These are phyloP conservation scores for Drosophila leontia DNA, from an alignment of 1,140 invertebrate genomes.

Conservation along the genomic window DNA sequence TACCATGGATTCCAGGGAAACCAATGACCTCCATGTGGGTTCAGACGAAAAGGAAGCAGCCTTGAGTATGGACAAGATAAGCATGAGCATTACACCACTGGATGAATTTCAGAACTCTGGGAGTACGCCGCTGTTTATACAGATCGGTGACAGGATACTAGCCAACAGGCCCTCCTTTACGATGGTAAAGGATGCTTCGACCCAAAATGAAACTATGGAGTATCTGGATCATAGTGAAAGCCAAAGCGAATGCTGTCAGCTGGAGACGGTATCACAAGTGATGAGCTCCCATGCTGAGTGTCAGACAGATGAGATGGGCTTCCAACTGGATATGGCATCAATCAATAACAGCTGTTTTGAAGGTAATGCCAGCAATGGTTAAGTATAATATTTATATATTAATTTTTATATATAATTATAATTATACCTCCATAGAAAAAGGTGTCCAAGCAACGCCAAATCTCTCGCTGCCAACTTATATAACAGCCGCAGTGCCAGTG, in stretches of 20 bases:
- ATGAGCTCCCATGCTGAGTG: not conserved
- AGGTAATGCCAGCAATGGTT: not conserved
- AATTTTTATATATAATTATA: no score
- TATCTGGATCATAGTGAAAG: not conserved
- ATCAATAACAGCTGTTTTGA: not conserved
- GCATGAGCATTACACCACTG: not conserved
- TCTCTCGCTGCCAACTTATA: no score
- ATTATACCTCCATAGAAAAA: not conserved
- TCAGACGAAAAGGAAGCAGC: not conserved
- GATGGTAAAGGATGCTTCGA: constrained; percentile 46
- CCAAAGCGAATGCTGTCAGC: not conserved
- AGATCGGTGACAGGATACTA: constrained; percentile 37
- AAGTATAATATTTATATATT: not conserved
- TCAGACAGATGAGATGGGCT: not conserved
- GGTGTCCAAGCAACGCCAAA: not conserved
- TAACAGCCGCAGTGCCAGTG: not conserved
- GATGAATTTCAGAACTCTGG: not conserved
- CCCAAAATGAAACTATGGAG: constrained; percentile 29
- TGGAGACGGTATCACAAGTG: not conserved
- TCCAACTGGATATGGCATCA: not conserved
- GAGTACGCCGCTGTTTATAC: constrained; percentile 31
- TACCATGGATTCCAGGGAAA: constrained; percentile 16
- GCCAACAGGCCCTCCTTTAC: constrained; percentile 55
- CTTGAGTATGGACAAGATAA: not conserved
- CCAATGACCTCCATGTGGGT: not conserved